phyloP scores from a whole-genome alignment of 2,113 vertebrate species.

The Passer montanus region DNA sequence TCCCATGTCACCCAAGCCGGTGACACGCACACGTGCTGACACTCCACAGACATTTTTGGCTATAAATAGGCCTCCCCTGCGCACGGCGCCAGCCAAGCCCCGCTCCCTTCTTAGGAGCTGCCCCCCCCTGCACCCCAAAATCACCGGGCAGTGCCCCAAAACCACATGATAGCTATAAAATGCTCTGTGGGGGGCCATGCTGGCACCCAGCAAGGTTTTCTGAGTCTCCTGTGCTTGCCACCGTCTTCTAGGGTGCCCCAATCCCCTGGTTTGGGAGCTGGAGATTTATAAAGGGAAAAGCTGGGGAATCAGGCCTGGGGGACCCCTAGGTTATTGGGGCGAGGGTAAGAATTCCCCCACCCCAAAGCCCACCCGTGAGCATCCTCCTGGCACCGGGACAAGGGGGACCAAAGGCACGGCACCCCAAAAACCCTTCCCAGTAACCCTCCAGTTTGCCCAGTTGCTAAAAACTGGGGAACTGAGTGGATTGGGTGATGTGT shows the following conservation, averaged over 20 bases:
- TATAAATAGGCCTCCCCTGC: constrained; percentile 62
- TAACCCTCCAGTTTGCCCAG: neutral
- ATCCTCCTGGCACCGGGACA: accelerated
- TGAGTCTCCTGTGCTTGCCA: neutral
- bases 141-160: neutral
- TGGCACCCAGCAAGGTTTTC: too few species aligned
- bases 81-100: neutral
- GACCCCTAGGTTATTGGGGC: neutral
- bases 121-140: neutral
- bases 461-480: neutral
- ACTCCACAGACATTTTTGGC: constrained; percentile 38
- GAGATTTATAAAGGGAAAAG: neutral
- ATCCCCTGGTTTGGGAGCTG: neutral
- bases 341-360: neutral
- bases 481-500: accelerated
- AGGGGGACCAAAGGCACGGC: neutral
- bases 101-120: neutral
- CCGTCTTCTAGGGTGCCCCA: neutral
- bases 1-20: constrained; percentile 55
- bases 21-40: constrained; percentile 38
- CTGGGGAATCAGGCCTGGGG: neutral
- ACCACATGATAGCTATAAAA: accelerated
- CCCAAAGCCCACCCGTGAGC: accelerated
- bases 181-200: accelerated
- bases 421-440: neutral